Evolutionary conservation across 2,797 vertebrate species (phyloP).

Genomic region (Morus bassanus): DNA sequence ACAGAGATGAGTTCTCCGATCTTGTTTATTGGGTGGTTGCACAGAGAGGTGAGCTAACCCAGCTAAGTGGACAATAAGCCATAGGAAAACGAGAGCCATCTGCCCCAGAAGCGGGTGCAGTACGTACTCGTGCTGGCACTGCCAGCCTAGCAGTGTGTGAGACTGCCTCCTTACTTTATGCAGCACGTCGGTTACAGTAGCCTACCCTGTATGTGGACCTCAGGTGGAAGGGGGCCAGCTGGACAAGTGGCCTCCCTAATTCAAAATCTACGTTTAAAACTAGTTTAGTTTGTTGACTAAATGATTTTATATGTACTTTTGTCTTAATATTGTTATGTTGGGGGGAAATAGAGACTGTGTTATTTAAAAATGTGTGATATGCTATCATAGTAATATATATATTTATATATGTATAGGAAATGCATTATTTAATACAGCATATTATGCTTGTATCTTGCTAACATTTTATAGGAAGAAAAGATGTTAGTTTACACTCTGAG

Average conservation of each 20-base stretch:
- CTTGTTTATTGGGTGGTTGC: neutral
- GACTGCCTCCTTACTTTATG: neutral
- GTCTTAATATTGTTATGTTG: slow-evolving; percentile 67
- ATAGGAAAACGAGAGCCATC: neutral
- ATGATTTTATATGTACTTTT: slow-evolving; percentile 69
- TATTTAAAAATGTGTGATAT: slow-evolving; percentile 63
- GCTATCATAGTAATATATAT: slow-evolving; percentile 79
- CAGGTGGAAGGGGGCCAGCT: neutral
- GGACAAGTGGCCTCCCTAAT: neutral
- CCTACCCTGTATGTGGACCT: neutral
- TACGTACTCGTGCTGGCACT: neutral
- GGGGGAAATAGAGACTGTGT: slow-evolving; percentile 65
- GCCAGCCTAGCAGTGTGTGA: neutral
- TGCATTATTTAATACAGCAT: slow-evolving; percentile 75
- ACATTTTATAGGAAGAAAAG: slow-evolving; percentile 67
- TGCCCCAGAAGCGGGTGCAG: neutral
- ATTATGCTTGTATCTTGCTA: slow-evolving; percentile 65
- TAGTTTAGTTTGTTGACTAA: slow-evolving; percentile 27
- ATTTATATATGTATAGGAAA: slow-evolving; percentile 75
- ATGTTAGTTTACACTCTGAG: slow-evolving; percentile 71
- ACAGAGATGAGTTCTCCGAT: neutral
- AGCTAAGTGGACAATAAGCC: neutral
- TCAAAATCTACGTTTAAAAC: neutral
- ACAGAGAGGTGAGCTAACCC: neutral
- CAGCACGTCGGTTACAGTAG: neutral